phyloP scores from a whole-genome alignment of 2,113 vertebrate genomes.

The Leptocoma aspasia region DNA sequence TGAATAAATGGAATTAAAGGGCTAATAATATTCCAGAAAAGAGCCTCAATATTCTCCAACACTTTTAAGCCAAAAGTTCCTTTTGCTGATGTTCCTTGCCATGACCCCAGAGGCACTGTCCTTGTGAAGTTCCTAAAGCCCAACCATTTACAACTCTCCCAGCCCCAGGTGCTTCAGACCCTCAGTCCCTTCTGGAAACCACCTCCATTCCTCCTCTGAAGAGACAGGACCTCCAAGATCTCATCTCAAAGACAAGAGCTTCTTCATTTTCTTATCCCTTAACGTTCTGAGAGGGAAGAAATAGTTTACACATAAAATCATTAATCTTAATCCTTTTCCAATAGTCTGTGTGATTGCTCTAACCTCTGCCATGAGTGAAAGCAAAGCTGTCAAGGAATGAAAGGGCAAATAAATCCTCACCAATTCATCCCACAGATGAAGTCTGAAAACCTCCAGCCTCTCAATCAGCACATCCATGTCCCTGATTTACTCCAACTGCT shows the following conservation, averaged over 20 bases:
- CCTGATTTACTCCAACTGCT: background rate
- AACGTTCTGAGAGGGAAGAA: background rate
- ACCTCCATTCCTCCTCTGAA: background rate
- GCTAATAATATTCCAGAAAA: background rate
- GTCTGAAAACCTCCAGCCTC: background rate
- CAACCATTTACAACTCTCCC: no score
- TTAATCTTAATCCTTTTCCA: constrained; percentile 24
- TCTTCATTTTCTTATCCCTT: background rate
- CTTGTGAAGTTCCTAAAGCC: background rate
- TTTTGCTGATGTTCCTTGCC: background rate
- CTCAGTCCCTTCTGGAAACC: background rate
- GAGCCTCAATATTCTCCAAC: background rate
- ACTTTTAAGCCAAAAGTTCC: background rate
- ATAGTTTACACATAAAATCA: background rate
- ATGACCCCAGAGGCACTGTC: background rate
- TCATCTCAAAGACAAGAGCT: background rate
- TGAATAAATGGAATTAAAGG: background rate
- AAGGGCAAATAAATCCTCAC: background rate
- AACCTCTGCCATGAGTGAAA: background rate
- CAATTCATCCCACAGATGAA: background rate
- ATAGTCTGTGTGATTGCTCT: background rate
- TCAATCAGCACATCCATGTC: background rate
- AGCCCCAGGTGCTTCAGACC: background rate
- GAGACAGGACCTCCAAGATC: background rate
- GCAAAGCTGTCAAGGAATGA: background rate